Evolutionary conservation across 2,888 invertebrate genomes (phyloP).

Genomic region (Ditula angustiorana): DNA sequence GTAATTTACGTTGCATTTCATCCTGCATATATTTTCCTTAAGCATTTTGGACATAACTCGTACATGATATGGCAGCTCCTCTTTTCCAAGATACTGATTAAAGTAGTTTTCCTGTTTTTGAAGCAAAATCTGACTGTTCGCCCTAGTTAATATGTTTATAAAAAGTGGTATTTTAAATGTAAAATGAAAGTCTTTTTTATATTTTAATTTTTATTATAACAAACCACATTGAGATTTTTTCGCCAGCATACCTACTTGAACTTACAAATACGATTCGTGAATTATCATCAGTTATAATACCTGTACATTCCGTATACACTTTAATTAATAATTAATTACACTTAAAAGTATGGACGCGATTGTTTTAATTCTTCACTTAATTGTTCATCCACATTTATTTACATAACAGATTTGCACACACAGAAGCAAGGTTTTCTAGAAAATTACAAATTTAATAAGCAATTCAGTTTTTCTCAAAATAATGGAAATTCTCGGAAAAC

Average conservation of each 20-base stretch:
- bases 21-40: no score
- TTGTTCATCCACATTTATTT: background rate
- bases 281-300: background rate
- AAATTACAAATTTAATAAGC: background rate
- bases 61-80: no score
- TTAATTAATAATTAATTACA: background rate
- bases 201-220: background rate
- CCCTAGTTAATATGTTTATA: no score
- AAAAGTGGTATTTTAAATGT: no score
- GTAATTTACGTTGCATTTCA: no score
- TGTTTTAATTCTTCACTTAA: background rate
- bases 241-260: background rate
- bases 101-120: no score
- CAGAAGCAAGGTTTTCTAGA: background rate
- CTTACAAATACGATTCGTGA: background rate
- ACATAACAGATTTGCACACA: background rate
- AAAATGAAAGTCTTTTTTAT: no score
- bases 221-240: background rate
- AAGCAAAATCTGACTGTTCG: no score
- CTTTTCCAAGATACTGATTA: no score
- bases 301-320: conserved; percentile 2
- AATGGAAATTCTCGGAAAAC: no score
- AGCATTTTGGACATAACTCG: no score
- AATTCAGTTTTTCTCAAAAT: no score
- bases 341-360: background rate